Percentiles rank a stretch among this genome's conserved stretches.
Evolutionary conservation across 2,113 vertebrate species (phyloP).

Genomic region (Euleptes europaea): DNA sequence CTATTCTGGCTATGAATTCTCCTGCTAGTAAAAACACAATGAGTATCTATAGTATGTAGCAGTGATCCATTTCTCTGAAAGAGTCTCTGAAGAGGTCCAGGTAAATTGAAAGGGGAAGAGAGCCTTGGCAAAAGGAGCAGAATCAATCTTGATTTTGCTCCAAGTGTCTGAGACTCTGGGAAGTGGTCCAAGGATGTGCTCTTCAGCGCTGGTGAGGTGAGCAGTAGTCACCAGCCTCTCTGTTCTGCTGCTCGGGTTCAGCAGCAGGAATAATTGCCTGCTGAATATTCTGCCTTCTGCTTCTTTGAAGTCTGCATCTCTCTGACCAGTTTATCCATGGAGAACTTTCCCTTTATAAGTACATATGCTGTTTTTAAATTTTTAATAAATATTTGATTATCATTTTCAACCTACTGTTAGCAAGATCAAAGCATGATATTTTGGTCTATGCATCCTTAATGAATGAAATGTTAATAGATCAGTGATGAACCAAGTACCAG

Average conservation of each 20-base stretch:
- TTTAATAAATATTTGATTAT: background rate
- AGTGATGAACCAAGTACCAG: background rate
- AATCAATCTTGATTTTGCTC: background rate
- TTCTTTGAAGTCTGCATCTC: background rate
- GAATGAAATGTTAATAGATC: background rate
- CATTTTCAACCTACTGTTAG: background rate
- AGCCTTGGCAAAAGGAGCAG: background rate
- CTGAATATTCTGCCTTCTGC: slow-evolving; percentile 12
- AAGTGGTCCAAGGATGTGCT: background rate
- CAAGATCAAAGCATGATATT: background rate
- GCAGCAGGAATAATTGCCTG: background rate
- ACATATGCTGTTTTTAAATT: background rate
- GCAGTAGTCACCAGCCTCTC: background rate
- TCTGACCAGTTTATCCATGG: background rate
- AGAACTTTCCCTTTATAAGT: background rate
- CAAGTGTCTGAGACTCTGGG: slow-evolving; percentile 12
- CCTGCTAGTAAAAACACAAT: slow-evolving; percentile 8
- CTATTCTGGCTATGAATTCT: slow-evolving; percentile 7
- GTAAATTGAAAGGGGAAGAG: background rate
- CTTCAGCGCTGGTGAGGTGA: background rate
- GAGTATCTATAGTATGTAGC: background rate
- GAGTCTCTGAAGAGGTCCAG: background rate
- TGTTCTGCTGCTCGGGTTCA: background rate
- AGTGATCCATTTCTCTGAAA: background rate
- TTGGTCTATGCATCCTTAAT: background rate